These are phyloP conservation scores for Corynorhinus townsendii DNA, from an alignment of 2,113 vertebrate species.

Conservation along the genomic window DNA sequence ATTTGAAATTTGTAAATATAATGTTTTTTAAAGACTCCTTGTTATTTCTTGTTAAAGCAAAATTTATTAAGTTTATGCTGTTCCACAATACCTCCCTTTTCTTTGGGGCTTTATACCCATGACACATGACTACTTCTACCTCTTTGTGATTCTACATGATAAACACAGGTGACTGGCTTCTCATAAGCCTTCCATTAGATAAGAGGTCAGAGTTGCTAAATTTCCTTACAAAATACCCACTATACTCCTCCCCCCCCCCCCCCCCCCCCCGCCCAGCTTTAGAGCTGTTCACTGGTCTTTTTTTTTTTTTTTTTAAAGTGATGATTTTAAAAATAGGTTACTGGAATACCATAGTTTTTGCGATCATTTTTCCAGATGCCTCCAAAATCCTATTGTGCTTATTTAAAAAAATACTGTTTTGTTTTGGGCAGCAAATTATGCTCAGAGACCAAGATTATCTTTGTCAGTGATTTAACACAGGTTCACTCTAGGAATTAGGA, in stretches of 20 bases:
- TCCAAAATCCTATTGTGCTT: not conserved
- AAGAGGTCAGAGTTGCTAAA: not conserved
- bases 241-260: not conserved
- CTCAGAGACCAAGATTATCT: not conserved
- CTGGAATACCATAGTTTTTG: not conserved
- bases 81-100: not conserved
- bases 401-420: not conserved
- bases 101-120: not conserved
- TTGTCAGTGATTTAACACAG: not conserved
- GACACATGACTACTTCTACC: not conserved
- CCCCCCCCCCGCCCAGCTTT: too few relatives aligned
- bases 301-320: not conserved
- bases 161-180: not conserved
- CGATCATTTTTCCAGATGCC: not conserved
- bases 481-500: not conserved
- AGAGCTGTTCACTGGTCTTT: not conserved
- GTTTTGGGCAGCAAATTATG: too few relatives aligned
- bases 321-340: not conserved
- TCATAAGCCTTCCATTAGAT: not conserved
- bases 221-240: not conserved
- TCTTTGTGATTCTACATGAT: not conserved
- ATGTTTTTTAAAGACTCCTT: not conserved
- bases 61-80: not conserved
- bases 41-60: not conserved
- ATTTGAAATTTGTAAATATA: slow-evolving; percentile 25